These are phyloP conservation scores for Zosterops lateralis DNA, from an alignment of 2,113 vertebrate genomes.

Conservation along the genomic window DNA sequence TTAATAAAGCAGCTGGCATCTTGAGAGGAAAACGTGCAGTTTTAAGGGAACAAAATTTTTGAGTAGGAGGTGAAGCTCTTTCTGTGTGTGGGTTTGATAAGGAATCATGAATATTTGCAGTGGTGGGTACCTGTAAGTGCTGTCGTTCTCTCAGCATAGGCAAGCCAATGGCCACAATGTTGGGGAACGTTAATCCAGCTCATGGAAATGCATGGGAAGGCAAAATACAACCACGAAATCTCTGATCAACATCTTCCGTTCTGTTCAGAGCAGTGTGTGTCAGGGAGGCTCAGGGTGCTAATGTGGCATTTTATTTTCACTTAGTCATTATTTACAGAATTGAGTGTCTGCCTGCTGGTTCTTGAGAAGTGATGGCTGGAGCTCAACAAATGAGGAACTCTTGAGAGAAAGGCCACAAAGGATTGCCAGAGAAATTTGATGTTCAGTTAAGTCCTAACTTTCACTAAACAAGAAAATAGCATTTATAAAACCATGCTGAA, in stretches of 20 bases:
- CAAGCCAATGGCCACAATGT: background rate
- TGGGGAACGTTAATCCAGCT: background rate
- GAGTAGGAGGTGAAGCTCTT: background rate
- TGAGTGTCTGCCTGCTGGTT: background rate
- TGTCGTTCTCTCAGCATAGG: background rate
- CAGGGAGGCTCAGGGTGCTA: background rate
- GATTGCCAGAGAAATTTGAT: background rate
- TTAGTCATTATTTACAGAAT: background rate
- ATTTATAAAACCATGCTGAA: background rate
- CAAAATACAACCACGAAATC: background rate
- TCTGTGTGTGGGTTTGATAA: background rate
- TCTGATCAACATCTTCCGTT: background rate
- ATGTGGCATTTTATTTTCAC: background rate
- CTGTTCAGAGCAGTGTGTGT: accelerated
- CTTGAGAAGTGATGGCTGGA: background rate
- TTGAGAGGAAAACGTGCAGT: background rate
- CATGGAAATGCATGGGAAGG: background rate
- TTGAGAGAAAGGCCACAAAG: background rate
- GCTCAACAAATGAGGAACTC: background rate
- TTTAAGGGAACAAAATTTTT: background rate
- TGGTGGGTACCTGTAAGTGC: background rate
- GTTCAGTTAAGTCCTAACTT: background rate
- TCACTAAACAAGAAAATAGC: background rate
- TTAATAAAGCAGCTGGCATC: constrained; percentile 19
- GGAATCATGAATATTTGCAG: background rate